Evolutionary conservation across 2,113 vertebrate genomes (phyloP).

Genomic region (Takifugu flavidus): DNA sequence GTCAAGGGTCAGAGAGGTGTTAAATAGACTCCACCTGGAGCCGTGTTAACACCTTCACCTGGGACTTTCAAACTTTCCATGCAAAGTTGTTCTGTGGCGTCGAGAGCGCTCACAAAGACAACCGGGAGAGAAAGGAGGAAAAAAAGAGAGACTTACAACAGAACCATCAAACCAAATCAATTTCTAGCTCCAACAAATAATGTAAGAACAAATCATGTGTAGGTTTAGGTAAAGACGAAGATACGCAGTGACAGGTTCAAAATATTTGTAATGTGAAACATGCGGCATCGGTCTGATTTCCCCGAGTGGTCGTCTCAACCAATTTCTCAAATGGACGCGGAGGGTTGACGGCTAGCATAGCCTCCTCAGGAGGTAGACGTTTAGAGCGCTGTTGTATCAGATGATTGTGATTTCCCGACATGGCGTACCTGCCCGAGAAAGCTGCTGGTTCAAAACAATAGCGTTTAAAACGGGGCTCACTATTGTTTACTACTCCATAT

Average conservation of each 20-base stretch:
- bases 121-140: not conserved
- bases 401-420: slow-evolving; percentile 43
- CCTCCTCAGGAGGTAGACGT: slow-evolving; percentile 34
- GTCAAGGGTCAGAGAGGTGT: slow-evolving; percentile 71
- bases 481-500: not conserved
- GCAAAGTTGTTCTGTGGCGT: slow-evolving; percentile 26
- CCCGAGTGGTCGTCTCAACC: slow-evolving; percentile 23
- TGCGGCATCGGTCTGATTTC: slow-evolving; percentile 17
- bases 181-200: not conserved
- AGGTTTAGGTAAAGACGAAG: slow-evolving; percentile 6
- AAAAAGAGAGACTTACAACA: not conserved
- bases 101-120: slow-evolving; percentile 3
- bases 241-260: slow-evolving; percentile 7
- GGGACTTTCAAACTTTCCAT: slow-evolving; percentile 38
- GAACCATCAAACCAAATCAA: slow-evolving; percentile 16
- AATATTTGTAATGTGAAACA: slow-evolving; percentile 9
- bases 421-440: slow-evolving; percentile 41
- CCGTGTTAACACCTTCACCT: slow-evolving; percentile 66
- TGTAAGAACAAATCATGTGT: not conserved
- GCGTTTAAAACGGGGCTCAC: slow-evolving; percentile 1
- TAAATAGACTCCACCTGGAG: slow-evolving; percentile 71
- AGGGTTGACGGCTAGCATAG: not conserved
- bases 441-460: slow-evolving; percentile 9
- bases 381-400: slow-evolving; percentile 48
- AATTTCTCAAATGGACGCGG: slow-evolving; percentile 30